Base-by-base conservation (phyloP, 2,888 invertebrate genomes). In the Diploptera punctata region DNA sequence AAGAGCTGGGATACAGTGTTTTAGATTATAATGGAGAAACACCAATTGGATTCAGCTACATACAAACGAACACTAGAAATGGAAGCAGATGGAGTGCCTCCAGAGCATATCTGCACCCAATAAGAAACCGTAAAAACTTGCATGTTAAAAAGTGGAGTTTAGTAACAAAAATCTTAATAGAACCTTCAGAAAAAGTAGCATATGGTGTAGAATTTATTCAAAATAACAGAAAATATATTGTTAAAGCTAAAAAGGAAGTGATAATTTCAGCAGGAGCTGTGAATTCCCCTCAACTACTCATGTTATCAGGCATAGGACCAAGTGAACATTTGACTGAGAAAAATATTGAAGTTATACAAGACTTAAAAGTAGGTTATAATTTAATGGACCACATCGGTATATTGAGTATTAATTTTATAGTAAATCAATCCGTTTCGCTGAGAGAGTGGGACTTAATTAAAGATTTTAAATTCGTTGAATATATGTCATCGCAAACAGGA, bases 231-330 rank as follows among this genome's bases (percentile, higher is more conserved):
- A n/a, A n/a, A n/a, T n/a, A n/a, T n/a, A n/a, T n/a, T n/a, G n/a
- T n/a, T n/a, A 79, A 78, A 70, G 91, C 90, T 0, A 83, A 85
- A 54, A 88, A 86, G 77, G 92, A 92, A 82, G 88, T 94, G 0
- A 90, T 95, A 70, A 75, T 94, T n/a, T 89, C 91, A 13, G 93
- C 90, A 1, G 94, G 94, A 0, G 88, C 93, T 0, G 90, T 95
- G 72, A 93, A 92, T 77, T 89, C 91, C 0, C 94, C 95, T 0
- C 95, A 95, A 79, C 81, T 54, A 13, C 19, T 54, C 9, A 33
- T 33, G 33, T 7, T 33, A 7, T 33, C 52, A 19, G 52, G 52
- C 2, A 52, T 52, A 13, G 52, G 52, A 3, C 52, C 52, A 19
- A 21, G 18, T 19, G 52, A 52, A 19, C 52, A 52, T 52, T 21